Conservation (phyloP, 1,140 invertebrate species). For the Dinoponera quadriceps region DNA sequence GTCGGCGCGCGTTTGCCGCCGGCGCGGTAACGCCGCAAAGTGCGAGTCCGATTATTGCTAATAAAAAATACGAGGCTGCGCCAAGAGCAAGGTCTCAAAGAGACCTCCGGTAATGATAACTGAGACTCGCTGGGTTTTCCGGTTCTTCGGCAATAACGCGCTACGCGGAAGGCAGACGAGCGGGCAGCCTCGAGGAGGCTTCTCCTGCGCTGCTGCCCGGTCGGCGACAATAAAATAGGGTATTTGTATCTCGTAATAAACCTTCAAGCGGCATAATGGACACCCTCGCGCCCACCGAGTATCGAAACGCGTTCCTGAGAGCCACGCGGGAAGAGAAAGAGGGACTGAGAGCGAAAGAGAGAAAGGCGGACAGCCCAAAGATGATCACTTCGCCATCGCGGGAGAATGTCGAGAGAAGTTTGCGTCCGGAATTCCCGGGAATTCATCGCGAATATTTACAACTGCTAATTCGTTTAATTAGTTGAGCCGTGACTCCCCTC, state of each 20-base stretch:
- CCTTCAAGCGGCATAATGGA: conserved; percentile 68
- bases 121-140: conserved; percentile 65
- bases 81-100: conserved; percentile 41
- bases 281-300: conserved; percentile 56
- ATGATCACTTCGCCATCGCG: not conserved
- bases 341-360: no score
- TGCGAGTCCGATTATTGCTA: conserved; percentile 35
- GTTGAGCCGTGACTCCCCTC: not conserved
- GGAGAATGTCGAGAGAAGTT: conserved; percentile 20
- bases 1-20: not conserved
- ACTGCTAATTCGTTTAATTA: conserved; percentile 45
- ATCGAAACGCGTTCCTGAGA: conserved; percentile 73
- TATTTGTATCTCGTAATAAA: conserved; percentile 83
- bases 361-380: not conserved
- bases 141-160: conserved; percentile 74
- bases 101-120: conserved; percentile 68
- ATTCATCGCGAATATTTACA: conserved; percentile 35
- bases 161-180: conserved; percentile 72
- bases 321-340: conserved; percentile 59
- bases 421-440: conserved; percentile 1
- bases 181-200: conserved; percentile 68
- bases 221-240: conserved; percentile 83
- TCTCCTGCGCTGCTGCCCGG: conserved; percentile 72
- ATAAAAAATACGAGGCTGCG: conserved; percentile 27
- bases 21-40: not conserved